phyloP scores from a whole-genome alignment of 2,797 vertebrate genomes.

The Lepilemur septentrionalis region DNA sequence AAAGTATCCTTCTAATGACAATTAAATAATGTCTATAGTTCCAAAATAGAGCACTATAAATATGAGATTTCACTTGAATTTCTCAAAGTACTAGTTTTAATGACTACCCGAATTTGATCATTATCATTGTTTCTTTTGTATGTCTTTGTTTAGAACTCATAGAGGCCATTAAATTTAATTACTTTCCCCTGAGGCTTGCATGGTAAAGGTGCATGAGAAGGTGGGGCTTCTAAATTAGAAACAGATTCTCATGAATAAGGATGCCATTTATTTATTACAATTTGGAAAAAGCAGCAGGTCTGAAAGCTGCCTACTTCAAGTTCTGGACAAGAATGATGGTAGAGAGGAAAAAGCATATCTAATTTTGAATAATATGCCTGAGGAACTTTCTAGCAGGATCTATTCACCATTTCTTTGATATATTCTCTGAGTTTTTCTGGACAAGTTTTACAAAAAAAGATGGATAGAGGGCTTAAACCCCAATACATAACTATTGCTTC shows the following conservation, averaged over 20 bases:
- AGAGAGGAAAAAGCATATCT: conserved; percentile 68
- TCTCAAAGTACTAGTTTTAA: not conserved
- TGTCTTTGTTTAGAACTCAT: conserved; percentile 36
- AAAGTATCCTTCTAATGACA: not conserved
- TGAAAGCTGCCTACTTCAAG: conserved; percentile 73
- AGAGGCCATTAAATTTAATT: conserved; percentile 53
- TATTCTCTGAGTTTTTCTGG: conserved; percentile 31
- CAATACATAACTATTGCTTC: not conserved
- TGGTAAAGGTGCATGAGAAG: conserved; percentile 27
- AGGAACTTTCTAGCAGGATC: conserved; percentile 77
- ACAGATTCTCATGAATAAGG: conserved; percentile 70
- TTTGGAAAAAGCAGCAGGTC: conserved; percentile 40
- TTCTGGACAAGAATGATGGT: conserved; percentile 76
- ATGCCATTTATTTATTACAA: conserved; percentile 61
- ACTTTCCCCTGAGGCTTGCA: conserved; percentile 44
- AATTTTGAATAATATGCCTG: conserved; percentile 78
- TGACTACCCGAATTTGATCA: conserved; percentile 20
- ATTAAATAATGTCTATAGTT: not conserved
- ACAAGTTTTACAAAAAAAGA: not conserved
- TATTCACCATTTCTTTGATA: conserved; percentile 64
- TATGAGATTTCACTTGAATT: not conserved
- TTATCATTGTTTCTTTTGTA: not conserved
- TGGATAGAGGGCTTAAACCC: not conserved
- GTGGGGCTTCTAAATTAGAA: conserved; percentile 44
- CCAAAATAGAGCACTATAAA: not conserved